Conservation (phyloP, 2,113 vertebrate genomes). For the Phaetusa simplex region DNA sequence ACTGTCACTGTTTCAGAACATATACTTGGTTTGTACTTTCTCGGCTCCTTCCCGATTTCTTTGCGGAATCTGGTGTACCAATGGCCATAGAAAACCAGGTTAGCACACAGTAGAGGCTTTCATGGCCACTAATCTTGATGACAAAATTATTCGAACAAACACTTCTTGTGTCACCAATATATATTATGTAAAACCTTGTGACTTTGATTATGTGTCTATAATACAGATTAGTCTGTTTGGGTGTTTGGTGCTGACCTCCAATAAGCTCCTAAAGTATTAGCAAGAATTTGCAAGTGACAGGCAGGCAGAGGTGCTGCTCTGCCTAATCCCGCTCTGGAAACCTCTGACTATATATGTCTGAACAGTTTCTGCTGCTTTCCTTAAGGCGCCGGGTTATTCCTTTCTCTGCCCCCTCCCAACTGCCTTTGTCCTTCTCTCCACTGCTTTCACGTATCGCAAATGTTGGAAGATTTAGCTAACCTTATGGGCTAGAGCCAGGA, state of each 20-base stretch:
- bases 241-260: constrained; percentile 73
- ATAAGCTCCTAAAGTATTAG: constrained; percentile 72
- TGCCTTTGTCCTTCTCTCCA: constrained; percentile 4
- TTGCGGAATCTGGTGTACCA: not conserved
- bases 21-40: not conserved
- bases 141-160: constrained; percentile 65
- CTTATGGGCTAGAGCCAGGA: constrained; percentile 25
- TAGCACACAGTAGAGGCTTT: constrained; percentile 69
- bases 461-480: constrained; percentile 31
- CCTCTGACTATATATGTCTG: constrained; percentile 27
- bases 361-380: constrained; percentile 23
- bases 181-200: constrained; percentile 75
- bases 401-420: not conserved
- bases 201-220: constrained; percentile 72
- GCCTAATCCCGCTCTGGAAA: constrained; percentile 53
- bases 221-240: constrained; percentile 73
- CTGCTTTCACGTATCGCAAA: constrained; percentile 19
- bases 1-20: not conserved
- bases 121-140: constrained; percentile 66
- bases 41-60: not conserved
- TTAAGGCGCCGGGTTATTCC: not conserved
- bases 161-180: constrained; percentile 66
- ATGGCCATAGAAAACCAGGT: constrained; percentile 11
- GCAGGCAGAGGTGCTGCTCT: constrained; percentile 67
- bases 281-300: constrained; percentile 73